phyloP scores from a whole-genome alignment of 2,888 invertebrate genomes.

The Habrosyne pyritoides region DNA sequence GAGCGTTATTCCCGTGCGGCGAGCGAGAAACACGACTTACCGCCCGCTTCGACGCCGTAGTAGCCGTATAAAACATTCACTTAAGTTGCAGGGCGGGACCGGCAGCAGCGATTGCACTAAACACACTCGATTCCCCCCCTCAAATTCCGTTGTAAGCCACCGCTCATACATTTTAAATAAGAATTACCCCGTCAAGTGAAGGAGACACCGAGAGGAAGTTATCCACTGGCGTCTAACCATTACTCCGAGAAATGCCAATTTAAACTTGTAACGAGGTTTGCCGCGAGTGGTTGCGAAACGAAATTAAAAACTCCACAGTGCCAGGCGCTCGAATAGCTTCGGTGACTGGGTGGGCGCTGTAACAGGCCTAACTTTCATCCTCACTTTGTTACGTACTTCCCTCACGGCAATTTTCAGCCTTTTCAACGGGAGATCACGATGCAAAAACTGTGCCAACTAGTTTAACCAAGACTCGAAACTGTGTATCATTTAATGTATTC shows the following conservation, averaged over 20 bases:
- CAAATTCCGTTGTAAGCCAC: slow-evolving; percentile 36
- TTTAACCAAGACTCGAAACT: slow-evolving; percentile 9
- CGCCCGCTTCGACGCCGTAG: slow-evolving; percentile 7
- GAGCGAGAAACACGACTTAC: not conserved
- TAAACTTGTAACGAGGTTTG: slow-evolving; percentile 82
- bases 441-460: slow-evolving; percentile 42
- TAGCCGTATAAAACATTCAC: slow-evolving; percentile 22
- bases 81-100: slow-evolving; percentile 14
- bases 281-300: slow-evolving; percentile 77
- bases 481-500: not conserved
- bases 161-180: slow-evolving; percentile 77
- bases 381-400: slow-evolving; percentile 71
- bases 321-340: slow-evolving; percentile 60
- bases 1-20: slow-evolving; percentile 9
- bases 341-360: slow-evolving; percentile 62
- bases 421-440: slow-evolving; percentile 52
- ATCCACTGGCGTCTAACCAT: slow-evolving; percentile 73
- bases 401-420: slow-evolving; percentile 60
- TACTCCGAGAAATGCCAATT: slow-evolving; percentile 82
- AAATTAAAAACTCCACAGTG: slow-evolving; percentile 78
- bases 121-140: slow-evolving; percentile 32
- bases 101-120: slow-evolving; percentile 27
- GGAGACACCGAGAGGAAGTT: slow-evolving; percentile 68
- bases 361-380: slow-evolving; percentile 75
- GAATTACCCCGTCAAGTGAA: slow-evolving; percentile 67